Conservation (phyloP, 2,797 vertebrate genomes). For the Anguilla anguilla region DNA sequence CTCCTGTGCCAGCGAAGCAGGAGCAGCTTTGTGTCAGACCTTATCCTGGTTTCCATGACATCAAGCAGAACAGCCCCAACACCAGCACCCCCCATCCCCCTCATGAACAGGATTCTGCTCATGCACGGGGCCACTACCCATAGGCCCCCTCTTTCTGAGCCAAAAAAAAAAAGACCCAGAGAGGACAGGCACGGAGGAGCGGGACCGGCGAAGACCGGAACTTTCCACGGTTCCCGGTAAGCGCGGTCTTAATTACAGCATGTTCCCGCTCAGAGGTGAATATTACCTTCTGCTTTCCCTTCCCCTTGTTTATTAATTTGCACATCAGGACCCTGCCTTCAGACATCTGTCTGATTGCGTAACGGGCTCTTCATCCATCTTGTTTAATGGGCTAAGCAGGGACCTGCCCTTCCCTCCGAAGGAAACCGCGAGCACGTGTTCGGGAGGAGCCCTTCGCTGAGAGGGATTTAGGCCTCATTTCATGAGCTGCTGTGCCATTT, state of each 20-base stretch:
- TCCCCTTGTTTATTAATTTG: neutral
- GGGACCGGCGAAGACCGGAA: neutral
- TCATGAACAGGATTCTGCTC: neutral
- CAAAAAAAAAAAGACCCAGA: neutral
- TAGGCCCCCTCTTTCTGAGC: neutral
- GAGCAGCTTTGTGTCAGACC: neutral
- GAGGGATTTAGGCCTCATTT: neutral
- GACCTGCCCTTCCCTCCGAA: neutral
- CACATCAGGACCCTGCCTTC: neutral
- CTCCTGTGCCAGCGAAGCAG: too few relatives aligned
- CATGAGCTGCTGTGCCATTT: neutral
- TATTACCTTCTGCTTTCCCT: neutral
- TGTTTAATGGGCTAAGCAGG: conserved; percentile 1
- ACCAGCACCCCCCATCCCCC: neutral
- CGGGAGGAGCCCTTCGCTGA: neutral
- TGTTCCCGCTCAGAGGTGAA: neutral
- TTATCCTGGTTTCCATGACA: neutral
- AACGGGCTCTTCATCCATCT: conserved; percentile 6
- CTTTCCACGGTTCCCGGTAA: neutral
- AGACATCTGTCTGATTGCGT: conserved; percentile 13
- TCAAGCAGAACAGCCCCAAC: neutral
- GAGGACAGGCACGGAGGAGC: neutral
- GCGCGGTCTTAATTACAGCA: neutral
- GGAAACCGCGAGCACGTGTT: neutral
- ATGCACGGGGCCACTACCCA: neutral